phyloP scores from a whole-genome alignment of 2,797 vertebrate species.

The Chloroceryle amazona region DNA sequence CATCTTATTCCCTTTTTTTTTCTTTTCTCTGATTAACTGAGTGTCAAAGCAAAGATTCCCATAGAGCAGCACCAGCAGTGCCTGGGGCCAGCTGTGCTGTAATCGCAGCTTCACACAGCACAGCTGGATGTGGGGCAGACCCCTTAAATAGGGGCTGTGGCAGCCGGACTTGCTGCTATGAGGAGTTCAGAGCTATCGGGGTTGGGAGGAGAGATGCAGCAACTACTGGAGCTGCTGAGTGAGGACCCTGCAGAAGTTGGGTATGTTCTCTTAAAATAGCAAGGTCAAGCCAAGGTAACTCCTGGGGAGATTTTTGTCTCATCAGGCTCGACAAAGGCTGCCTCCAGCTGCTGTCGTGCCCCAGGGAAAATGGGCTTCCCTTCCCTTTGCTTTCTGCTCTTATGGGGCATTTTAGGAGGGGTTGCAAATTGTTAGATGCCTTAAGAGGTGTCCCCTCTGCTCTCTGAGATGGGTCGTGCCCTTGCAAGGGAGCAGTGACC shows the following conservation, averaged over 20 bases:
- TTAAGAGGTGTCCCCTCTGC: accelerated
- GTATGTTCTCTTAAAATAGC: accelerated
- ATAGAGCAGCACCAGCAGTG: neutral
- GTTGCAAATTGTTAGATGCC: accelerated
- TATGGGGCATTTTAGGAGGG: neutral
- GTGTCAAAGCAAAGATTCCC: neutral
- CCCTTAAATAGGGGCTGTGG: neutral
- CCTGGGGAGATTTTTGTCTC: neutral
- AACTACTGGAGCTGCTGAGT: accelerated
- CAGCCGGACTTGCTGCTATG: accelerated
- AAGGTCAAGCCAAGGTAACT: accelerated
- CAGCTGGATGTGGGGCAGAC: neutral
- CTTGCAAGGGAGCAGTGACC: neutral
- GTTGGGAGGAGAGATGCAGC: accelerated
- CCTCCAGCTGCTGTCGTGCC: accelerated
- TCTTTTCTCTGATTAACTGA: neutral
- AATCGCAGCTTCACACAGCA: neutral
- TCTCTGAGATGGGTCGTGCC: accelerated
- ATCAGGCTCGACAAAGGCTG: neutral
- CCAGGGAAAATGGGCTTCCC: neutral
- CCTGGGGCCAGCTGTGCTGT: neutral
- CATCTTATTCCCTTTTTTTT: accelerated
- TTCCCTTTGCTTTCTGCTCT: neutral
- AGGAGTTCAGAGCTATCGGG: accelerated
- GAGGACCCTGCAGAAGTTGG: too few relatives aligned